phyloP scores from a whole-genome alignment of 2,888 invertebrate species.

The Agrypnus murinus region DNA sequence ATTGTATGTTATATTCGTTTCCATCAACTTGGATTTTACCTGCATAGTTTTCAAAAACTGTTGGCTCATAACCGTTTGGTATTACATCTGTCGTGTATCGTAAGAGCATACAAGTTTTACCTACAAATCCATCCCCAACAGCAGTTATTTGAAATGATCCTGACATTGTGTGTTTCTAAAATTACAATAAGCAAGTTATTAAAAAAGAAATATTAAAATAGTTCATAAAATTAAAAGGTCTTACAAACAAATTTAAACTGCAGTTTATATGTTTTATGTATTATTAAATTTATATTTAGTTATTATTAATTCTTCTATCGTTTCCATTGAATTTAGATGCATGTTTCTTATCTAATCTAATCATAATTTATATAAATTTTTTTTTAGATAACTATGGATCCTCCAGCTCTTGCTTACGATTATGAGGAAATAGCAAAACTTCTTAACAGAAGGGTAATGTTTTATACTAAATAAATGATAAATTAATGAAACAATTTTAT shows the following conservation, averaged over 20 bases:
- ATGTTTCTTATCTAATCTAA: conserved; percentile 28
- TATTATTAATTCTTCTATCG: background rate
- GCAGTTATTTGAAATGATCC: conserved; percentile 76
- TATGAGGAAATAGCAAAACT: conserved; percentile 17
- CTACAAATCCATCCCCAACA: conserved; percentile 93
- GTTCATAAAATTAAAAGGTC: background rate
- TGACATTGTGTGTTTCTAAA: conserved; percentile 18
- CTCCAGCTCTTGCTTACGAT: background rate
- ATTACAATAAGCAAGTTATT: background rate
- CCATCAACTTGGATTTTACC: conserved; percentile 84
- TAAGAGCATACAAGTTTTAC: conserved; percentile 89
- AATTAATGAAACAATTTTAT: too few species aligned
- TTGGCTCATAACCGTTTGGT: conserved; percentile 38
- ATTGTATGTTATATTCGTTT: conserved; percentile 81
- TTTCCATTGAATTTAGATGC: background rate
- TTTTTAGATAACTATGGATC: conserved; percentile 1
- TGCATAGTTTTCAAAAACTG: conserved; percentile 87
- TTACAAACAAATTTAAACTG: background rate
- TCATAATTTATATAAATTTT: background rate
- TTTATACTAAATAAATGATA: too few species aligned
- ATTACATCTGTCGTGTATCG: conserved; percentile 24
- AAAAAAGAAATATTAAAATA: background rate
- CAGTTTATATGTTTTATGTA: background rate
- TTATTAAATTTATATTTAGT: background rate
- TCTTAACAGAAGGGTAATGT: conserved; percentile 1